These are phyloP conservation scores for Ciconia maguari DNA, from an alignment of 2,113 vertebrate species.

Conservation along the genomic window DNA sequence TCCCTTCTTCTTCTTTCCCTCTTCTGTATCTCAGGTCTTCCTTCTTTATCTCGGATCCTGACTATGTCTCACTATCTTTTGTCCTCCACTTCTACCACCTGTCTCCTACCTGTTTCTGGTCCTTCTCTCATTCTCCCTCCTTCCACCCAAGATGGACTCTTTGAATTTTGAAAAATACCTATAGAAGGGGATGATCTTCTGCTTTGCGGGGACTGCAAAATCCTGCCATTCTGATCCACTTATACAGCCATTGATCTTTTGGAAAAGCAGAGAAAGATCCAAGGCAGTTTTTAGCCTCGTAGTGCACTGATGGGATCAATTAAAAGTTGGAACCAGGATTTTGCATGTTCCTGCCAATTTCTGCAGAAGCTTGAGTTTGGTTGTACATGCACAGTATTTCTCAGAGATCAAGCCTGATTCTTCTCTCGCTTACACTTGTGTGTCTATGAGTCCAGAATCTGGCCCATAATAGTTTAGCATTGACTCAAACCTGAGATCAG, in stretches of 20 bases:
- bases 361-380: neutral
- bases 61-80: constrained; percentile 42
- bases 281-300: neutral
- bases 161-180: constrained; percentile 30
- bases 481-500: neutral
- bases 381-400: constrained; percentile 2
- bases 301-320: neutral
- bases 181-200: neutral
- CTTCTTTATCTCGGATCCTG: constrained; percentile 57
- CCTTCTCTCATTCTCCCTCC: constrained; percentile 46
- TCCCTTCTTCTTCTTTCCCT: neutral
- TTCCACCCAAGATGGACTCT: neutral
- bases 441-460: constrained; percentile 44
- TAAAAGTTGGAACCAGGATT: constrained; percentile 16
- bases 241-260: neutral
- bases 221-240: neutral
- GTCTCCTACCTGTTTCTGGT: constrained; percentile 29
- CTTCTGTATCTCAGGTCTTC: constrained; percentile 46
- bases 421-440: constrained; percentile 30
- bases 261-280: neutral
- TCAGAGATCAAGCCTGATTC: constrained; percentile 53
- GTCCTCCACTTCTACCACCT: constrained; percentile 34
- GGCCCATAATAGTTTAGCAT: neutral
- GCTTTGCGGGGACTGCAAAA: constrained; percentile 20
- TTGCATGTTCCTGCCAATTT: neutral